phyloP scores from a whole-genome alignment of 2,797 vertebrate genomes.

The Oreortyx pictus region DNA sequence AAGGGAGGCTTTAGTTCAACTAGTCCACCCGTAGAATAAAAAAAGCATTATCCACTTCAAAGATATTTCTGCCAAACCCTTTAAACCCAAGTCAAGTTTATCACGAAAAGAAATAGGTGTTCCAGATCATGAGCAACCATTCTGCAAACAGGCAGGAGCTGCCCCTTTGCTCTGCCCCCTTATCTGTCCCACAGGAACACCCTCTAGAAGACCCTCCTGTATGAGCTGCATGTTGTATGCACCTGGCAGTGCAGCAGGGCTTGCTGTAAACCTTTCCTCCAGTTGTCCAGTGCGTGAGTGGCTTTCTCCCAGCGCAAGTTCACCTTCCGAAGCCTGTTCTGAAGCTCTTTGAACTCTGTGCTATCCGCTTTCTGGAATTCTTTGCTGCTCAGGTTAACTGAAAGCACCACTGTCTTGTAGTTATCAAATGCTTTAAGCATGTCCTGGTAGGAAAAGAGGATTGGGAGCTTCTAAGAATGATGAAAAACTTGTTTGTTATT shows the following conservation, averaged over 20 bases:
- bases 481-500: neutral
- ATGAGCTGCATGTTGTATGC: neutral
- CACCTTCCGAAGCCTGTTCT: slow-evolving; percentile 81
- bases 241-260: slow-evolving; percentile 91
- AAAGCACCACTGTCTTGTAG: slow-evolving; percentile 89
- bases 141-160: neutral
- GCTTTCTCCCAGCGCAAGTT: slow-evolving; percentile 88
- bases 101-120: neutral
- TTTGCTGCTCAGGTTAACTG: slow-evolving; percentile 83
- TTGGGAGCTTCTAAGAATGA: neutral
- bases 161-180: neutral
- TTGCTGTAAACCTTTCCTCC: slow-evolving; percentile 83
- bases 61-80: neutral
- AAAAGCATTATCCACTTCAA: neutral
- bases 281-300: slow-evolving; percentile 79
- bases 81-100: neutral
- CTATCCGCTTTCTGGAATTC: slow-evolving; percentile 80
- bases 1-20: neutral
- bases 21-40: neutral
- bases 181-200: neutral
- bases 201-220: neutral
- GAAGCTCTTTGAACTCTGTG: slow-evolving; percentile 81
- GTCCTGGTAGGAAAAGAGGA: slow-evolving; percentile 80
- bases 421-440: slow-evolving; percentile 86
- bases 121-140: neutral